Conservation (phyloP, 2,113 vertebrate genomes). For the Pterocles orientalis region DNA sequence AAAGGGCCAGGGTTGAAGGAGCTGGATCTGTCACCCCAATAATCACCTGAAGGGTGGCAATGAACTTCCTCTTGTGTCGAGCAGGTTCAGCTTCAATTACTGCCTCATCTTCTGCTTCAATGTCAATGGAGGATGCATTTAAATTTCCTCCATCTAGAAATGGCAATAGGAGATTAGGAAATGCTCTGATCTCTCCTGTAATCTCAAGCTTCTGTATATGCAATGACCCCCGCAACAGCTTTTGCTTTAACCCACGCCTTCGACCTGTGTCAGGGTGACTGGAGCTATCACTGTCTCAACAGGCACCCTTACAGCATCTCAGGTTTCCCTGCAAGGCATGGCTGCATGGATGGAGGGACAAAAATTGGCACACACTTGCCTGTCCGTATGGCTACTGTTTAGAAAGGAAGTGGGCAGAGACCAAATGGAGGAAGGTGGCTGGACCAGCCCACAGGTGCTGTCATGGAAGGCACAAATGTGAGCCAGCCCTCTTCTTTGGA, state of each 20-base stretch:
- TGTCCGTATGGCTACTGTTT: not conserved
- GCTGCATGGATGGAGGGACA: not conserved
- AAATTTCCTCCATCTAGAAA: slow-evolving; percentile 76
- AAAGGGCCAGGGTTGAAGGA: not conserved
- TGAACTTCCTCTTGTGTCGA: slow-evolving; percentile 71
- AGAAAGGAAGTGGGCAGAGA: not conserved
- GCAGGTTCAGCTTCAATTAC: slow-evolving; percentile 67
- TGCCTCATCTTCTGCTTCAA: slow-evolving; percentile 68
- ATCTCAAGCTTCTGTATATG: not conserved
- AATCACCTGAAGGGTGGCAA: slow-evolving; percentile 79
- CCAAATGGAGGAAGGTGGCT: not conserved
- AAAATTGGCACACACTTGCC: not conserved
- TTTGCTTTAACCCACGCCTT: not conserved
- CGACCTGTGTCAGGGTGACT: not conserved
- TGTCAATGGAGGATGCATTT: slow-evolving; percentile 63
- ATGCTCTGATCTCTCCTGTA: not conserved
- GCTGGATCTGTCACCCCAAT: not conserved
- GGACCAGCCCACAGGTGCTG: not conserved
- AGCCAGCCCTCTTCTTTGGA: not conserved
- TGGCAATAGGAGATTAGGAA: not conserved
- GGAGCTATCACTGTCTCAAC: not conserved
- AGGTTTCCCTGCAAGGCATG: not conserved
- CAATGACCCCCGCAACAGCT: not conserved
- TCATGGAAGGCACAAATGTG: not conserved
- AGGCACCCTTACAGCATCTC: not conserved